Conservation (phyloP, 2,888 invertebrate species). For the Eudemis profundana region DNA sequence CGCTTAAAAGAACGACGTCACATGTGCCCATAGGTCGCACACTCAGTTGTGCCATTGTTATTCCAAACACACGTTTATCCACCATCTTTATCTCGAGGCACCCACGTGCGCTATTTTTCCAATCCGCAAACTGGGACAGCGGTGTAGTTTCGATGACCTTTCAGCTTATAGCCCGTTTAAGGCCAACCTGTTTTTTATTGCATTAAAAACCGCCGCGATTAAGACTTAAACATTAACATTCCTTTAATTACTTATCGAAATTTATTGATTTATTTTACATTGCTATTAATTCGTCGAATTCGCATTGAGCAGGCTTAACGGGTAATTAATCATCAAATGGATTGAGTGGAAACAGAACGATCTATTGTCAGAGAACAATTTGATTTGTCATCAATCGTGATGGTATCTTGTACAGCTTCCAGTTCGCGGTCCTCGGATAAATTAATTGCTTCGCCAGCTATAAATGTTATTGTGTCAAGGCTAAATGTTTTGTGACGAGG, state of each 20-base stretch:
- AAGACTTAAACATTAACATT: conserved; percentile 43
- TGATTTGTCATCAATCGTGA: conserved; percentile 69
- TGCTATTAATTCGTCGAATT: conserved; percentile 27
- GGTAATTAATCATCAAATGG: conserved; percentile 41
- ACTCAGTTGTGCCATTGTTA: conserved; percentile 1
- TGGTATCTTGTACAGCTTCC: conserved; percentile 68
- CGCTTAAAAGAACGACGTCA: conserved; percentile 39
- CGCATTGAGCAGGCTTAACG: conserved; percentile 10
- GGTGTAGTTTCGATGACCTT: conserved; percentile 79
- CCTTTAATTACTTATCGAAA: conserved; percentile 35
- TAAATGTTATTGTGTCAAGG: conserved; percentile 83
- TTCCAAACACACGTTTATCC: conserved; percentile 35
- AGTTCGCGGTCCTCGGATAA: conserved; percentile 58
- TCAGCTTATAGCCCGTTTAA: conserved; percentile 76
- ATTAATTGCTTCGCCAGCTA: conserved; percentile 75
- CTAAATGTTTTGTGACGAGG: conserved; percentile 59
- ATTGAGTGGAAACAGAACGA: conserved; percentile 48
- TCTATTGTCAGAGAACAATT: conserved; percentile 53
- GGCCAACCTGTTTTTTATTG: conserved; percentile 68
- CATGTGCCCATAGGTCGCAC: conserved; percentile 40
- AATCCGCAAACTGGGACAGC: conserved; percentile 76
- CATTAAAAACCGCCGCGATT: conserved; percentile 40
- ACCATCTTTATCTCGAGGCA: conserved; percentile 54
- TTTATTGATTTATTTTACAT: conserved; percentile 31
- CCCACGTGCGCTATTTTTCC: conserved; percentile 74